A percentile compares a stretch with the other conserved stretches of the same genome.
phyloP scores from a whole-genome alignment of 2,888 invertebrate genomes.

The Nomada flava region DNA sequence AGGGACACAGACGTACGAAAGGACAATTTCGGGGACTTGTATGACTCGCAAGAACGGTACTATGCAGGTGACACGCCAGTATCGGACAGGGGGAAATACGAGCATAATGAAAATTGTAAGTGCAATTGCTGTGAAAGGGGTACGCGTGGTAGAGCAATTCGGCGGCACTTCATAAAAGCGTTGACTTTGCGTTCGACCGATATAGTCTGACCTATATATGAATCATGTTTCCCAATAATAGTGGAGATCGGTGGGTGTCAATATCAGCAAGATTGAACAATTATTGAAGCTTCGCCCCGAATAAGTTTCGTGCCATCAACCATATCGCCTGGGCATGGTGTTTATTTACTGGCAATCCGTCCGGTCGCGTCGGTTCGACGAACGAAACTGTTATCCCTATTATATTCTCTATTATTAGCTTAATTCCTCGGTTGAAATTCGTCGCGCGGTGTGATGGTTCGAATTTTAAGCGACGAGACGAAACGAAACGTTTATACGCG shows the following conservation, averaged over 20 bases:
- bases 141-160: neutral
- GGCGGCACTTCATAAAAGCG: neutral
- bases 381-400: conserved; percentile 55
- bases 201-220: conserved; percentile 31
- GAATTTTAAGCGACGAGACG: neutral
- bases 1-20: too few species aligned
- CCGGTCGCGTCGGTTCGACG: conserved; percentile 61
- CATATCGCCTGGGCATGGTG: conserved; percentile 52
- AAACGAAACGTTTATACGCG: too few species aligned
- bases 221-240: conserved; percentile 58
- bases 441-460: neutral
- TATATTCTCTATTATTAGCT: conserved; percentile 45
- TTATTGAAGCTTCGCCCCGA: conserved; percentile 77
- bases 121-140: neutral
- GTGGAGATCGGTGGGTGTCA: conserved; percentile 39
- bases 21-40: too few species aligned
- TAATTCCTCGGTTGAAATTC: conserved; percentile 30
- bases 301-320: conserved; percentile 75
- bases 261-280: conserved; percentile 76
- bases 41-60: neutral
- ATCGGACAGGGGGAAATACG: neutral
- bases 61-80: neutral
- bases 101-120: neutral
- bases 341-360: conserved; percentile 62
- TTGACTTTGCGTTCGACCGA: conserved; percentile 5